A percentile compares a stretch with the other conserved stretches of the same genome.
Evolutionary conservation across 1,140 invertebrate species (phyloP).

Genomic region (Bombyx mandarina): DNA sequence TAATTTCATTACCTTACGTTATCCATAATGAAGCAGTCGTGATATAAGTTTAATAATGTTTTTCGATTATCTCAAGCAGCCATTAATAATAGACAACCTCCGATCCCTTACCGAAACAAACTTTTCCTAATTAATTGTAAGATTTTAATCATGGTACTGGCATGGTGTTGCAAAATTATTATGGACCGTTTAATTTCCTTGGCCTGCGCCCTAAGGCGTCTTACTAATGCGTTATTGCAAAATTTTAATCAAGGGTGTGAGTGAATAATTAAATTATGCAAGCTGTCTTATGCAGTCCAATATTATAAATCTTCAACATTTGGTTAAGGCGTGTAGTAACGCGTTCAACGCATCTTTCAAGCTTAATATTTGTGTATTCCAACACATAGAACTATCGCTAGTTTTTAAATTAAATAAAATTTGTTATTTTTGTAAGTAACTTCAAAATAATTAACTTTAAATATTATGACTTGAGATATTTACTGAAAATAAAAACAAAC

Average conservation of each 20-base stretch:
- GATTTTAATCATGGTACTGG: conserved; percentile 64
- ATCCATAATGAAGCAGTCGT: too few species aligned
- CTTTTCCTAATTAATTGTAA: conserved; percentile 65
- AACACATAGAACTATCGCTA: too few species aligned
- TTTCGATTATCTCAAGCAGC: background rate
- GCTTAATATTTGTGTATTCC: too few species aligned
- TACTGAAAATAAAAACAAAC: too few species aligned
- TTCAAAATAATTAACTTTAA: too few species aligned
- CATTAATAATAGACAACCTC: conserved; percentile 21
- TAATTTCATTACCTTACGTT: too few species aligned
- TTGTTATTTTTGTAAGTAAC: too few species aligned
- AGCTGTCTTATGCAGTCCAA: conserved; percentile 61
- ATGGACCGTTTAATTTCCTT: conserved; percentile 66
- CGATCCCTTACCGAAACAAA: conserved; percentile 30
- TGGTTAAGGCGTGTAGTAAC: conserved; percentile 26
- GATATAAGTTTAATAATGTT: too few species aligned
- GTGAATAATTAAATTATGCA: conserved; percentile 67
- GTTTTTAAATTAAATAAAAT: too few species aligned
- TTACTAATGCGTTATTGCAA: conserved; percentile 63
- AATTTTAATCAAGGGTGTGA: conserved; percentile 69
- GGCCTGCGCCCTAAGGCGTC: conserved; percentile 55
- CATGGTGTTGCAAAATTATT: conserved; percentile 56
- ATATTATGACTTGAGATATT: too few species aligned
- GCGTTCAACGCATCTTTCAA: too few species aligned
- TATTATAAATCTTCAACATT: conserved; percentile 55